These are phyloP conservation scores for Lasioglossum marginatum DNA, from an alignment of 2,888 invertebrate species.

Conservation along the genomic window DNA sequence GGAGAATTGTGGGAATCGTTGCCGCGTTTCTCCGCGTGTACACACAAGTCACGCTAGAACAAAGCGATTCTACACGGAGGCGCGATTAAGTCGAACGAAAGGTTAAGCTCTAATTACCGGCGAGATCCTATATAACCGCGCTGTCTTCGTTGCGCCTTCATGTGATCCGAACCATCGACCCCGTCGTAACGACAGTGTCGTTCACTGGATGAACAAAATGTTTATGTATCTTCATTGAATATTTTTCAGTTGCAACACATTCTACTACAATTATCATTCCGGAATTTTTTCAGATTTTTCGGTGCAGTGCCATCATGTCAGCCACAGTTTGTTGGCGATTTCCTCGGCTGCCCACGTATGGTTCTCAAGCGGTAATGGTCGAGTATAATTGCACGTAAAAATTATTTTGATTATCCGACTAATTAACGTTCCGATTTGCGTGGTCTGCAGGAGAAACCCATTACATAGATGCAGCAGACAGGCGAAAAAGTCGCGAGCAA, in stretches of 20 bases:
- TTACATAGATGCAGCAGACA: neutral
- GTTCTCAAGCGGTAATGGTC: neutral
- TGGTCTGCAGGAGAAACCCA: neutral
- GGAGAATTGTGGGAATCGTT: slow-evolving; percentile 2
- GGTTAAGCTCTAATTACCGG: slow-evolving; percentile 14
- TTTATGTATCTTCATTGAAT: neutral
- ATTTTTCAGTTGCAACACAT: neutral
- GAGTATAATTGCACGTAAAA: neutral
- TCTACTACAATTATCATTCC: neutral
- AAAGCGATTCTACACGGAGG: slow-evolving; percentile 42
- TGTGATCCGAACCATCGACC: neutral
- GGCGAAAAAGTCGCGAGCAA: neutral
- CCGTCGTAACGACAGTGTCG: no score
- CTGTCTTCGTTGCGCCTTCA: neutral
- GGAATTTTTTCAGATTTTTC: neutral
- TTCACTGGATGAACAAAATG: neutral
- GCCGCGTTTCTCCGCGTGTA: neutral
- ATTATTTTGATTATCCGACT: neutral
- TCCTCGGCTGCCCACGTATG: neutral
- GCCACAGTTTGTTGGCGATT: neutral
- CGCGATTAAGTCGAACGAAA: slow-evolving; percentile 56
- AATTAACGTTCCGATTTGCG: neutral
- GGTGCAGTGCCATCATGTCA: neutral
- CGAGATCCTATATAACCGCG: neutral
- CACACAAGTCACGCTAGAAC: neutral